A percentile compares a stretch with the other conserved stretches of the same genome.
Conservation (phyloP, 2,113 vertebrate genomes). For the Eulacestoma nigropectus region DNA sequence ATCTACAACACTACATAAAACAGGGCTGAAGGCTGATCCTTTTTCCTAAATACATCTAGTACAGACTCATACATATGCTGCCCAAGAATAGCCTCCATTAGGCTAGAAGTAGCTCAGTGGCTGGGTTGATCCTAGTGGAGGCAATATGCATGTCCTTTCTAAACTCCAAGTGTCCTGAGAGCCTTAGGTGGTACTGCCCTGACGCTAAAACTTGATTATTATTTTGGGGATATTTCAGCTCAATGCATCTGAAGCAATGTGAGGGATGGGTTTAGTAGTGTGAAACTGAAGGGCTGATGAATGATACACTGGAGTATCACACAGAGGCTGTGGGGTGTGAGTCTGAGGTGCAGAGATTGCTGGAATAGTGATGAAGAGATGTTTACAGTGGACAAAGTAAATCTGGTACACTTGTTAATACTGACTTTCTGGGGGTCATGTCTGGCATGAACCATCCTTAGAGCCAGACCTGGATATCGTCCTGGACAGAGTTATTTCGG, state of each 20-base stretch:
- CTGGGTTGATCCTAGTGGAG: background rate
- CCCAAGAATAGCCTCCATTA: background rate
- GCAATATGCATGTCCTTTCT: background rate
- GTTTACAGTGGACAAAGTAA: background rate
- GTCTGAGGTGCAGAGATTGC: background rate
- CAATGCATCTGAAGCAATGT: background rate
- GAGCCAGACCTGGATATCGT: background rate
- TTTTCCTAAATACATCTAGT: background rate
- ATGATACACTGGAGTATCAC: background rate
- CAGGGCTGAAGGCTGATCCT: background rate
- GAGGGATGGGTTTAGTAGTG: background rate
- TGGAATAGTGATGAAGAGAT: background rate
- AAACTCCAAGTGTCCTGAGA: background rate
- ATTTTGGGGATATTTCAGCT: background rate
- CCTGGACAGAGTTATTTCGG: background rate
- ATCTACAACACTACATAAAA: background rate
- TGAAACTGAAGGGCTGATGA: background rate
- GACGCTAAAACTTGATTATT: background rate
- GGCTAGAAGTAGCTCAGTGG: background rate
- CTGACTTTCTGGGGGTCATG: background rate
- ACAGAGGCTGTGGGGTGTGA: background rate
- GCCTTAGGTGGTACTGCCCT: background rate
- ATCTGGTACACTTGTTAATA: too few species aligned
- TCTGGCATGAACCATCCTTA: background rate
- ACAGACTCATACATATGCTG: background rate